phyloP scores from a whole-genome alignment of 53 echinoderm and acorn worm species.

The Pentamera pediparva region DNA sequence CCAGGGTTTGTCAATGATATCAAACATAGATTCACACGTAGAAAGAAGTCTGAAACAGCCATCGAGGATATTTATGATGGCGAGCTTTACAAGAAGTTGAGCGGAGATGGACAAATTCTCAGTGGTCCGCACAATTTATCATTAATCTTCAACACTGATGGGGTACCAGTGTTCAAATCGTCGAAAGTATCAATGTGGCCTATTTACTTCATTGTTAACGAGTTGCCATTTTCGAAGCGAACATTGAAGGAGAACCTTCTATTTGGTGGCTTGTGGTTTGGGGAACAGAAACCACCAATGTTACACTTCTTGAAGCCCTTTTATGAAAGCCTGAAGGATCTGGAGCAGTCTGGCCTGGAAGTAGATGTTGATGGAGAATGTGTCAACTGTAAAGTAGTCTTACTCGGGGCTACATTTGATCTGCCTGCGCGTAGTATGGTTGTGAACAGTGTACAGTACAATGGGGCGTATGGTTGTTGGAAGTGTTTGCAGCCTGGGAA shows the following conservation, averaged over 20 bases:
- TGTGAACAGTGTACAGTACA: no score
- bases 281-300: slow-evolving; percentile 23
- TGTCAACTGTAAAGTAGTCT: not conserved
- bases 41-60: not conserved
- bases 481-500: not conserved
- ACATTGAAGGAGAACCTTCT: slow-evolving; percentile 15
- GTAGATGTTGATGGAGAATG: not conserved
- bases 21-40: not conserved
- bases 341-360: not conserved
- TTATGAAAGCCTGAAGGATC: not conserved
- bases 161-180: slow-evolving; percentile 23
- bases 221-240: slow-evolving; percentile 24
- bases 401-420: not conserved
- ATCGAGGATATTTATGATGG: slow-evolving; percentile 34
- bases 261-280: slow-evolving; percentile 52
- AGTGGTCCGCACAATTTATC: not conserved
- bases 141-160: slow-evolving; percentile 23
- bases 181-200: slow-evolving; percentile 29
- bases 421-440: not conserved
- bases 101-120: not conserved
- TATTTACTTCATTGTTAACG: slow-evolving; percentile 10
- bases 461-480: not conserved
- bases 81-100: not conserved
- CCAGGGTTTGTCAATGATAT: not conserved
- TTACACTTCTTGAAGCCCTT: not conserved